Conservation (phyloP, 2,797 vertebrate genomes). For the Eulemur rubriventer region DNA sequence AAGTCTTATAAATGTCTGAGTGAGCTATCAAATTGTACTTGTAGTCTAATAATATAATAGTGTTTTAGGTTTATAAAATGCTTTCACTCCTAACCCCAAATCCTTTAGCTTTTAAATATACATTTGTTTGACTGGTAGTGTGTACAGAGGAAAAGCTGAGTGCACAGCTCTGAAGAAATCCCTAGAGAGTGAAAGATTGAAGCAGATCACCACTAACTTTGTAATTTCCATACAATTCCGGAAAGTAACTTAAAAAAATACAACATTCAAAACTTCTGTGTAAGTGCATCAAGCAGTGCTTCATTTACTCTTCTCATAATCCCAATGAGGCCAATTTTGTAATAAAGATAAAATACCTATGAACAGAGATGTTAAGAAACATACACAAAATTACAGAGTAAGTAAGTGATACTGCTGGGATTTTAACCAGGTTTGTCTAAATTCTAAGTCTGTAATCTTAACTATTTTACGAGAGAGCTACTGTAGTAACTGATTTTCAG, state of each 20-base stretch:
- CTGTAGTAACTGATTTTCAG: not conserved
- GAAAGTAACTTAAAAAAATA: not conserved
- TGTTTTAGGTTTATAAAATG: conserved; percentile 59
- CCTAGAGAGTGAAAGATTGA: not conserved
- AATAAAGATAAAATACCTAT: not conserved
- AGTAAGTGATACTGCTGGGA: not conserved
- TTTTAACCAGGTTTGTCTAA: not conserved
- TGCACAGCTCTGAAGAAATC: not conserved
- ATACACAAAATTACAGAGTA: not conserved
- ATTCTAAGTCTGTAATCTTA: not conserved
- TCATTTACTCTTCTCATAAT: not conserved
- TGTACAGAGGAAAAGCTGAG: not conserved
- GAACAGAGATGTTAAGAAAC: not conserved
- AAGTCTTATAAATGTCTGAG: conserved; percentile 56
- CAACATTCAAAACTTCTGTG: not conserved
- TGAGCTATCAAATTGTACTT: conserved; percentile 55
- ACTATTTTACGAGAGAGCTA: not conserved
- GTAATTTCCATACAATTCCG: not conserved
- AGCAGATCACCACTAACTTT: not conserved
- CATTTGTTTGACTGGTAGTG: conserved; percentile 22
- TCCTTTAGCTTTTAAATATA: conserved; percentile 13
- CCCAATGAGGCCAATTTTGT: not conserved
- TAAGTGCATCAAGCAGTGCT: not conserved
- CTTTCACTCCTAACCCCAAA: not conserved
- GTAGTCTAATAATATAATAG: conserved; percentile 44